Percentiles rank a stretch among this genome's conserved stretches.
These are phyloP conservation scores for Pachydiplax longipennis DNA, from an alignment of 2,888 invertebrate species.

Conservation along the genomic window DNA sequence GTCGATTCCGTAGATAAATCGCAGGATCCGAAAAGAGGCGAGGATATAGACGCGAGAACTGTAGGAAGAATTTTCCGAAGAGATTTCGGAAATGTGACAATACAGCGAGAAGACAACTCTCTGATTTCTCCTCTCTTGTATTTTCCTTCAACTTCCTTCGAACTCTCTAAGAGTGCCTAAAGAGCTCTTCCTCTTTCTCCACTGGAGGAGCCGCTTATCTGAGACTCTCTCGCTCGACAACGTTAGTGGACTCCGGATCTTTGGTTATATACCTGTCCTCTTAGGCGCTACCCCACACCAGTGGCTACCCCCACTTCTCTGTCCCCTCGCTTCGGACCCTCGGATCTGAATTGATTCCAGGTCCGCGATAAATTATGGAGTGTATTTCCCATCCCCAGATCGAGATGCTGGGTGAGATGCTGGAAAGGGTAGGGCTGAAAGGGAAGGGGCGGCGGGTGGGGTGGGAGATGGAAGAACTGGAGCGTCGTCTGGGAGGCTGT, in stretches of 20 bases:
- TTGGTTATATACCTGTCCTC: slow-evolving; percentile 8
- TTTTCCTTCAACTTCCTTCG: slow-evolving; percentile 14
- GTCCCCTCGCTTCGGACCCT: not conserved
- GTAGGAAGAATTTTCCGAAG: not conserved
- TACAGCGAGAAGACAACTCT: not conserved
- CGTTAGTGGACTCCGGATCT: not conserved
- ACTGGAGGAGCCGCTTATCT: not conserved
- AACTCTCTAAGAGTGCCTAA: not conserved
- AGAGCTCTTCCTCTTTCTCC: not conserved
- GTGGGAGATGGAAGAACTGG: not conserved
- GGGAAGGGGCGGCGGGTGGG: not conserved
- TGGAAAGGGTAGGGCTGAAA: not conserved
- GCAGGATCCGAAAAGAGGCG: not conserved
- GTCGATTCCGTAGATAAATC: not conserved
- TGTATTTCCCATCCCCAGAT: not conserved
- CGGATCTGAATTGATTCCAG: slow-evolving; percentile 33
- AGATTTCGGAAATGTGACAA: not conserved
- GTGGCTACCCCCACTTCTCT: not conserved
- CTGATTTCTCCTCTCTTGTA: not conserved
- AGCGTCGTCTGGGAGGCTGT: not conserved
- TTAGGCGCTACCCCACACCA: not conserved
- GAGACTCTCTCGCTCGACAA: slow-evolving; percentile 14
- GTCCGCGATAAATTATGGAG: slow-evolving; percentile 35
- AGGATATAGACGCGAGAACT: not conserved
- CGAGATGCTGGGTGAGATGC: slow-evolving; percentile 6